Conservation (phyloP, 1,140 invertebrate species). For the Protaetia brevitarsis region DNA sequence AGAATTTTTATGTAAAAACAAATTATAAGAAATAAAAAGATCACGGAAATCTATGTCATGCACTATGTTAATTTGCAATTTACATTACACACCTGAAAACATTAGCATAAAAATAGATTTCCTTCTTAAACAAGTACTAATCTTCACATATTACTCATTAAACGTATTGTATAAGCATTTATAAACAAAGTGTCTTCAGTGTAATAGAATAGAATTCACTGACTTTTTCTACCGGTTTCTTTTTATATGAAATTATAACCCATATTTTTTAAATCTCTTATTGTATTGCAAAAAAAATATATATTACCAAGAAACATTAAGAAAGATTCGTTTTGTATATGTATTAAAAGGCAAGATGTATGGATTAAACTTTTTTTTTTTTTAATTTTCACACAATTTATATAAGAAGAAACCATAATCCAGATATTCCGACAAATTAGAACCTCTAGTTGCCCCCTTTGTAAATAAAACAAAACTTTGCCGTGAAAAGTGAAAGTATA, state of each 20-base stretch:
- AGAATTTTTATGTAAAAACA: conserved; percentile 69
- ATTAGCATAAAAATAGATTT: neutral
- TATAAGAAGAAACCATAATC: neutral
- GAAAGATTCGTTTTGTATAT: too few species aligned
- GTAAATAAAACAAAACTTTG: neutral
- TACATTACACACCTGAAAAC: neutral
- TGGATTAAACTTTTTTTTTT: neutral
- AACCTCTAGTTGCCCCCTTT: neutral
- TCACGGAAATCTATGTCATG: neutral
- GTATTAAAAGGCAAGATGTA: too few species aligned
- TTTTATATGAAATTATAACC: neutral
- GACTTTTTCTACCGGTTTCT: neutral
- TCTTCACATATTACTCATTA: neutral
- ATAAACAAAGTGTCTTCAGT: conserved; percentile 9
- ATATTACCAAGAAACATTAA: too few species aligned
- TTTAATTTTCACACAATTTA: neutral
- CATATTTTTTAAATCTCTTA: neutral
- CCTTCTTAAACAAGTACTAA: neutral
- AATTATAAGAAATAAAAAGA: neutral
- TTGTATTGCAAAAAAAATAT: too few species aligned
- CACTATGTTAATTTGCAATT: neutral
- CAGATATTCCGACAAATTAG: neutral
- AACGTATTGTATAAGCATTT: conserved; percentile 7
- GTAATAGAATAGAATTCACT: conserved; percentile 6
- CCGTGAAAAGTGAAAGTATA: neutral